Base-by-base conservation (phyloP, 2,113 vertebrate species). In the Hemicordylus capensis region DNA sequence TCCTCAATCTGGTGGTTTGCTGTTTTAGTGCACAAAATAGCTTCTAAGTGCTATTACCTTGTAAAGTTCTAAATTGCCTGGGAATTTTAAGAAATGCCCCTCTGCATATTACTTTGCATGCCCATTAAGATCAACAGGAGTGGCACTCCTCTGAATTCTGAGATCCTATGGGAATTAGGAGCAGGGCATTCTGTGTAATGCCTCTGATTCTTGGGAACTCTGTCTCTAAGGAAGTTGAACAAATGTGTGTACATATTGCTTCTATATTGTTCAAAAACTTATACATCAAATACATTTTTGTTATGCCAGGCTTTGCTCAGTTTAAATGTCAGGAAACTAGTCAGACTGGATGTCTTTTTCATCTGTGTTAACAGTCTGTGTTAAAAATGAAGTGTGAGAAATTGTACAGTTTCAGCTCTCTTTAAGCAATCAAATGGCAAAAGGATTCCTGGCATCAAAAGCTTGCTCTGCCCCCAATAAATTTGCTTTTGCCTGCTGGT, bases 401-500 rank as follows among this genome's bases (percentile, higher is more conserved):
- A 80, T 67, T 26, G n/a, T 80, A 3, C 79, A 37, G 17, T 58
- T 86, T 44, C 48, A 76, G 67, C 9, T 37, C 74, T 61, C 78
- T 34, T 58, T 73, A 4, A 19, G 34, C 26, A 64, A 15, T 6
- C 42, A 54, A 74, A 51, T 54, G 54, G 2, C 78, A 84, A 66
- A 86, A 86, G 44, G 37, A 59, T 84, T 82, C 56, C 39, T 85
- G 7, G 73, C 51, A 77, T 69, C 12, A 1, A 64, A 4, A 81
- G 83, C n/a, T 63, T 87, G 84, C 28, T 84, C 28, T 88, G 26
- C 61, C 10, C 34, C n/a, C 72, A 19, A 10, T 88, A 81, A 63
- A 0, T 2, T 79, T 91, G 72, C 76, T 85, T 46, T 76, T 81
- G 72, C 61, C 14, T 67, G 51, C 83, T 54, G 15, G 37, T 83